Conservation (phyloP, 2,797 vertebrate genomes). For the Periophthalmus magnuspinnatus region DNA sequence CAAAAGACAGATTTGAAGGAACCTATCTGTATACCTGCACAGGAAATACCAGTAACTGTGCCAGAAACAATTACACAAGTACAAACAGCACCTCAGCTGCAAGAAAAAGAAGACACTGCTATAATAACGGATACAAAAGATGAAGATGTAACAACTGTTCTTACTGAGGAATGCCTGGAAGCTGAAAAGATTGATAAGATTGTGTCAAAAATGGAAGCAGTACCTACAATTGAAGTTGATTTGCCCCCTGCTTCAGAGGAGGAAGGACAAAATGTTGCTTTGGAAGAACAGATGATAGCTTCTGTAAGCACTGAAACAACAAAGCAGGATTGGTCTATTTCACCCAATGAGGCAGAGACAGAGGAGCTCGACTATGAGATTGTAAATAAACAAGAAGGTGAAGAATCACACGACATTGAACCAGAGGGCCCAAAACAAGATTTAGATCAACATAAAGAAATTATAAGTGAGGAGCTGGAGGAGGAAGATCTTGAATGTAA, state of each 20-base stretch:
- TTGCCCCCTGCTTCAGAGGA: not conserved
- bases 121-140: constrained; percentile 19
- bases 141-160: not conserved
- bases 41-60: not conserved
- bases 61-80: not conserved
- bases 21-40: not conserved
- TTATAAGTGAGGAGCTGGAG: not conserved
- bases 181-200: not conserved
- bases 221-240: not conserved
- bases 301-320: not conserved
- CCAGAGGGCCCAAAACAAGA: not conserved
- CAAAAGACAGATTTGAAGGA: constrained; percentile 8
- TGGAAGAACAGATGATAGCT: not conserved
- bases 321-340: not conserved
- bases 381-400: not conserved
- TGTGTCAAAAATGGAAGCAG: not conserved
- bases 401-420: not conserved
- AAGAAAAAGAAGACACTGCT: constrained; percentile 24
- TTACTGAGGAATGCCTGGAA: not conserved
- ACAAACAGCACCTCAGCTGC: constrained; percentile 22
- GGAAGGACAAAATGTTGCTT: not conserved
- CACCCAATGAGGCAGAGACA: not conserved
- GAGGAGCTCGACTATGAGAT: constrained; percentile 12
- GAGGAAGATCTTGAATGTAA: not conserved
- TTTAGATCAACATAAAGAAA: not conserved